A percentile compares a stretch with the other conserved stretches of the same genome.
These are phyloP conservation scores for Cinclus mexicanus DNA, from an alignment of 2,113 vertebrate genomes.

Conservation along the genomic window DNA sequence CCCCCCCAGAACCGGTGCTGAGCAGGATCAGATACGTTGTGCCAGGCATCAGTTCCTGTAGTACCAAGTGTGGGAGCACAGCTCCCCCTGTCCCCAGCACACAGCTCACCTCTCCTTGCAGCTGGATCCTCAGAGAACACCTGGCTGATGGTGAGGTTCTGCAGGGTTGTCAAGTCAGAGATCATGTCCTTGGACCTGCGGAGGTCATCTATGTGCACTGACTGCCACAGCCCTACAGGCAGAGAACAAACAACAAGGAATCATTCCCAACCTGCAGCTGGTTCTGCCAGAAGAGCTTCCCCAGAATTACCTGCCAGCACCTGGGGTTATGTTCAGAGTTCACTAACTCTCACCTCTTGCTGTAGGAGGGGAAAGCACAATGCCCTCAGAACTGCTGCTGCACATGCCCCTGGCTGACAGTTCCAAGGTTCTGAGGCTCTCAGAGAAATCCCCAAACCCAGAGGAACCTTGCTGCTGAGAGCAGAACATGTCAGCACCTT, in stretches of 20 bases:
- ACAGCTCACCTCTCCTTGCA: conserved; percentile 59
- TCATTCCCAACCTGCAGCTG: neutral
- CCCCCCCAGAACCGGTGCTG: neutral
- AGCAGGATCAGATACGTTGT: rapidly evolving
- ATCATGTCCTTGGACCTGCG: conserved; percentile 84
- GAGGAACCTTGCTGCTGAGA: neutral
- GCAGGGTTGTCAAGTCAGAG: conserved; percentile 85
- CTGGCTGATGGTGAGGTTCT: conserved; percentile 87
- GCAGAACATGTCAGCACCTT: rapidly evolving
- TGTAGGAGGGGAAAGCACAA: neutral
- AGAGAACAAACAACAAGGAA: neutral
- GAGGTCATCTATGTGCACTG: conserved; percentile 94
- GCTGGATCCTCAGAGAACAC: conserved; percentile 75
- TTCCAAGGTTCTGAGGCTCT: neutral
- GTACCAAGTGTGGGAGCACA: neutral
- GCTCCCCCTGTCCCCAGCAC: neutral
- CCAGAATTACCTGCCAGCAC: neutral
- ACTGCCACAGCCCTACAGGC: conserved; percentile 86
- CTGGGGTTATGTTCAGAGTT: neutral
- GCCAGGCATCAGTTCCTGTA: neutral
- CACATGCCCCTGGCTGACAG: neutral
- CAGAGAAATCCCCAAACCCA: neutral
- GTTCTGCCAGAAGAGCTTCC: neutral
- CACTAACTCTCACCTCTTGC: neutral
- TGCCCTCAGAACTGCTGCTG: neutral